Evolutionary conservation across 2,888 invertebrate genomes (phyloP).

Genomic region (Andrena marginata): DNA sequence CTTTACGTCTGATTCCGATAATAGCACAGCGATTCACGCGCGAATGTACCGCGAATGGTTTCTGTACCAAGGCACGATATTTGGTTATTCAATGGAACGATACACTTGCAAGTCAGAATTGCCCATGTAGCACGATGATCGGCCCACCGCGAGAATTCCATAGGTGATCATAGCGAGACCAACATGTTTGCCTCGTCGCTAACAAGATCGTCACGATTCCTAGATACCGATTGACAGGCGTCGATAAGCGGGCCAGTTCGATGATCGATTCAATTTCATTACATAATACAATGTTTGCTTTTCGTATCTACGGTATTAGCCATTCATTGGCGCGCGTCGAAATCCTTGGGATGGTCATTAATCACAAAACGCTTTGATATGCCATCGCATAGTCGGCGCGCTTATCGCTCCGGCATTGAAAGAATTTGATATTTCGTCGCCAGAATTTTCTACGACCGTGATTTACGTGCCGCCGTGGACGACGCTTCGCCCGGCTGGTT

Average conservation of each 20-base stretch:
- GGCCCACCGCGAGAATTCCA: neutral
- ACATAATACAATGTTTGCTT: neutral
- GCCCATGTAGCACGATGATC: neutral
- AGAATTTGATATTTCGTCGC: neutral
- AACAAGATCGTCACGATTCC: neutral
- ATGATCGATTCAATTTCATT: neutral
- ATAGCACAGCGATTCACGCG: conserved; percentile 58
- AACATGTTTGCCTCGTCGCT: neutral
- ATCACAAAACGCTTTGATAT: neutral
- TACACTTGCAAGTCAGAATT: neutral
- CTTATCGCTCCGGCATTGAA: neutral
- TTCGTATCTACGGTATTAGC: neutral
- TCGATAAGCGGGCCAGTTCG: neutral
- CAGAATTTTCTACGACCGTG: neutral
- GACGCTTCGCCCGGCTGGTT: neutral
- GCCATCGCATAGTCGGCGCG: neutral
- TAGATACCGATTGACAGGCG: neutral
- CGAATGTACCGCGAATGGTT: conserved; percentile 32
- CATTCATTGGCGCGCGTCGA: neutral
- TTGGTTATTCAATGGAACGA: conserved; percentile 40
- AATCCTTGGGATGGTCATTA: neutral
- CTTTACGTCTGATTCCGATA: conserved; percentile 63
- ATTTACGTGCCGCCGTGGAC: neutral
- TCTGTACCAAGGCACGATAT: conserved; percentile 22
- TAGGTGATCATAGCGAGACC: neutral